Evolutionary conservation across 2,113 vertebrate species (phyloP).

Genomic region (Diadophis punctatus): DNA sequence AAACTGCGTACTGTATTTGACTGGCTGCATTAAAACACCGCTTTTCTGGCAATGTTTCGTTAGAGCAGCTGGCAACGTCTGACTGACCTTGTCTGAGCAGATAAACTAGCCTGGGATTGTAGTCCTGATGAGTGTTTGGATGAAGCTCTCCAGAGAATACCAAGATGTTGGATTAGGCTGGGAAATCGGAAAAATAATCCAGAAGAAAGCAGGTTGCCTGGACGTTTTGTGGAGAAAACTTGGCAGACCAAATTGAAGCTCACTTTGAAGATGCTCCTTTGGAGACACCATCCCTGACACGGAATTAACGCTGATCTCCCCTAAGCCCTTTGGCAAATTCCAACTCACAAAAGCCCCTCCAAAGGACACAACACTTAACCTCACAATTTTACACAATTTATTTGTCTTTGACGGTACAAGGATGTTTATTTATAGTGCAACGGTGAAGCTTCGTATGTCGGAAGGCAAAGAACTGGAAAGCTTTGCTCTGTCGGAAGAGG

Average conservation of each 20-base stretch:
- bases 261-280: neutral
- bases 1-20: neutral
- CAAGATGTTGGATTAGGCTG: neutral
- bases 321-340: conserved; percentile 12
- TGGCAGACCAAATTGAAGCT: neutral
- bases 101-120: neutral
- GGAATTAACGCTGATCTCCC: neutral
- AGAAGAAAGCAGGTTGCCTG: neutral
- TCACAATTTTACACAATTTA: neutral
- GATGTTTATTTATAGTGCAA: neutral
- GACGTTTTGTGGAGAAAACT: neutral
- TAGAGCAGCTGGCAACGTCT: neutral
- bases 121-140: neutral
- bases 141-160: neutral
- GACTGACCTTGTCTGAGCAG: neutral
- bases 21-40: neutral
- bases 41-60: neutral
- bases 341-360: neutral
- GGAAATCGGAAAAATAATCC: neutral
- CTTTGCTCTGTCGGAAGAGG: neutral
- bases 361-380: conserved; percentile 8
- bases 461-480: neutral
- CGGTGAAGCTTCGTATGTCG: neutral
- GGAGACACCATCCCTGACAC: neutral
- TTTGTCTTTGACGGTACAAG: neutral